These are phyloP conservation scores for Linepithema humile DNA, from an alignment of 1,140 invertebrate species.

Conservation along the genomic window DNA sequence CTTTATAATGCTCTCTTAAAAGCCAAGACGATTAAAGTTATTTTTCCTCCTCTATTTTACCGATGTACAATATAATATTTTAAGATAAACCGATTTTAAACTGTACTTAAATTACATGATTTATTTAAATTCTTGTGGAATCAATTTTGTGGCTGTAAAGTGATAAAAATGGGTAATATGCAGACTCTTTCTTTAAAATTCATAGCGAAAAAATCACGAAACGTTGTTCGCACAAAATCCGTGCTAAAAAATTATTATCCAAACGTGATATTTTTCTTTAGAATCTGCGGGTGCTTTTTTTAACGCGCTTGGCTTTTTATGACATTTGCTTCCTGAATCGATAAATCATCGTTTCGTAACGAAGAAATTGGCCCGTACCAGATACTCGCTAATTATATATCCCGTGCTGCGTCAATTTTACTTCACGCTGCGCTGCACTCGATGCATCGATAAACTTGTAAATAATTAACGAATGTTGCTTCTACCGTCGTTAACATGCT, in stretches of 20 bases:
- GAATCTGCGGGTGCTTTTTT: conserved; percentile 7
- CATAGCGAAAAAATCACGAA: conserved; percentile 13
- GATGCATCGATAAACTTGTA: conserved; percentile 75
- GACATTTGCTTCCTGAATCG: neutral
- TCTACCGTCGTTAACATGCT: conserved; percentile 68
- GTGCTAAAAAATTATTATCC: conserved; percentile 1
- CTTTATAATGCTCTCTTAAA: neutral
- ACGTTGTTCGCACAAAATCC: neutral
- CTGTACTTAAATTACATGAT: neutral
- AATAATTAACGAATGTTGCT: conserved; percentile 74
- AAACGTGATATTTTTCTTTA: neutral
- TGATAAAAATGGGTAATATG: neutral
- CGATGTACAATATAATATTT: neutral
- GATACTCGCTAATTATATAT: conserved; percentile 61
- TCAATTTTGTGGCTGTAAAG: neutral
- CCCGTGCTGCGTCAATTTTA: conserved; percentile 64
- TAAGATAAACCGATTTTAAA: neutral
- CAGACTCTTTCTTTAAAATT: conserved; percentile 8
- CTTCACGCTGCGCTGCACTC: conserved; percentile 59
- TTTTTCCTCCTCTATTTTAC: neutral
- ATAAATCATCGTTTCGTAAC: conserved; percentile 64
- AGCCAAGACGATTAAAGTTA: neutral
- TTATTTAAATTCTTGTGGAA: neutral
- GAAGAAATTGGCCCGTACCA: conserved; percentile 68
- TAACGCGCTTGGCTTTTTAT: conserved; percentile 15